Evolutionary conservation across 2,888 invertebrate genomes (phyloP).

Genomic region (Leptopilina drosophilae): DNA sequence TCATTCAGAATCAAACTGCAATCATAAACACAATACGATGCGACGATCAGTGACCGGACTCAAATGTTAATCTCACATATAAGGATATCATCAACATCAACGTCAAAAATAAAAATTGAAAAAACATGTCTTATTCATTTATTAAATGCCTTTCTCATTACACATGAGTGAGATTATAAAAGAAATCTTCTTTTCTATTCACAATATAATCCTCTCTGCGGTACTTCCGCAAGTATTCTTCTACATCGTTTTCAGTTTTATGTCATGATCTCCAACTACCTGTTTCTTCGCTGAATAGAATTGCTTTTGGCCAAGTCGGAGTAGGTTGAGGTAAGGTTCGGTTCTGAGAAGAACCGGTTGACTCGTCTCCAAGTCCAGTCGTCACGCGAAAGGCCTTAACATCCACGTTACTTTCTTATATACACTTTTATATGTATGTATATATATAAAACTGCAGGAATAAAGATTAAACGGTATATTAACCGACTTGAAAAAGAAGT

Average conservation of each 20-base stretch:
- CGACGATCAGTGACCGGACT: too few species aligned
- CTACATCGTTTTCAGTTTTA: conserved; percentile 20
- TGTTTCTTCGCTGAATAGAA: conserved; percentile 24
- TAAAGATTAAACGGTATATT: conserved; percentile 7
- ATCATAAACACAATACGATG: too few species aligned
- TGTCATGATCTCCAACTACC: conserved; percentile 17
- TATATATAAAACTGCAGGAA: background rate
- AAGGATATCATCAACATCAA: too few species aligned
- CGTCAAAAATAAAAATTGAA: too few species aligned
- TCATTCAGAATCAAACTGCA: too few species aligned
- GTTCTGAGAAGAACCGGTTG: conserved; percentile 31
- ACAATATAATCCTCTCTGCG: background rate
- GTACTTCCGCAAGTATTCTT: conserved; percentile 20
- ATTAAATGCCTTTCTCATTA: background rate
- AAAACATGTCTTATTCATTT: too few species aligned
- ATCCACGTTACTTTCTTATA: conserved; percentile 6
- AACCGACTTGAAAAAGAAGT: background rate
- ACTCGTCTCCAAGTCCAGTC: conserved; percentile 19
- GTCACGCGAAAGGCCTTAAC: conserved; percentile 14
- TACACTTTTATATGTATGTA: too few species aligned
- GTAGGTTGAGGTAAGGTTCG: conserved; percentile 35
- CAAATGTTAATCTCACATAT: too few species aligned
- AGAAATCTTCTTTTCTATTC: background rate
- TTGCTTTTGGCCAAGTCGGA: conserved; percentile 26
- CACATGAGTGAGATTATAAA: background rate